These are phyloP conservation scores for Priocnemis perturbator DNA, from an alignment of 2,888 invertebrate species.

Conservation along the genomic window DNA sequence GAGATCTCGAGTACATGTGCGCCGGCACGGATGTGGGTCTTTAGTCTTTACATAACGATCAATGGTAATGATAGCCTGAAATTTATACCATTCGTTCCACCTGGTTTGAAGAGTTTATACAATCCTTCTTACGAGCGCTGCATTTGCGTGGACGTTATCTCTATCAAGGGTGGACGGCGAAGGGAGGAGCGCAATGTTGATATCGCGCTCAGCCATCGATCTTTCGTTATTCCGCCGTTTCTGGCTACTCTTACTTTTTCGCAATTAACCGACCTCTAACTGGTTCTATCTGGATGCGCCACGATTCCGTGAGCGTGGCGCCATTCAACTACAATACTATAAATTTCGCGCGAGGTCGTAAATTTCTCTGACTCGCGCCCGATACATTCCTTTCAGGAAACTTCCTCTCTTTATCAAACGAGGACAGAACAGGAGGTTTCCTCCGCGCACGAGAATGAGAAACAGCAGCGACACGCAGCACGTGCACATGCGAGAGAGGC, in stretches of 20 bases:
- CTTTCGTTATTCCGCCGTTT: no score
- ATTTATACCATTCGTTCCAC: slow-evolving; percentile 1
- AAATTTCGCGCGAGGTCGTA: no score
- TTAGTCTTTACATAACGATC: slow-evolving; percentile 37
- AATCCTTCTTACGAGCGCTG: background rate
- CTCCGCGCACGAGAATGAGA: slow-evolving; percentile 46
- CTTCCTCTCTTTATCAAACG: no score
- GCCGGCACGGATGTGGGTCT: slow-evolving; percentile 28
- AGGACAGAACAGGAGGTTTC: no score
- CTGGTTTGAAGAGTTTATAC: background rate
- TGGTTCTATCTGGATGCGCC: slow-evolving; percentile 11
- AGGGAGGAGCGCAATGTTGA: background rate
- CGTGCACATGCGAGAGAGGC: slow-evolving; percentile 50
- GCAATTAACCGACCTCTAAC: no score
- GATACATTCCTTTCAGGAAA: no score
- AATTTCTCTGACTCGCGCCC: no score
- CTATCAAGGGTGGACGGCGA: background rate
- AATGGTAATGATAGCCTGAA: slow-evolving; percentile 29
- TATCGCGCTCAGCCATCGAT: background rate
- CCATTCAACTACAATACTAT: no score
- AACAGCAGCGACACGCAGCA: slow-evolving; percentile 47
- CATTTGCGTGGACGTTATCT: no score
- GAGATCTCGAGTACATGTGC: slow-evolving; percentile 36
- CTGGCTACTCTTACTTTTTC: no score
- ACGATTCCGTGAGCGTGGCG: no score